A percentile compares a stretch with the other conserved stretches of the same genome.
Evolutionary conservation across 2,797 vertebrate genomes (phyloP).

Genomic region (Chloroceryle inda): DNA sequence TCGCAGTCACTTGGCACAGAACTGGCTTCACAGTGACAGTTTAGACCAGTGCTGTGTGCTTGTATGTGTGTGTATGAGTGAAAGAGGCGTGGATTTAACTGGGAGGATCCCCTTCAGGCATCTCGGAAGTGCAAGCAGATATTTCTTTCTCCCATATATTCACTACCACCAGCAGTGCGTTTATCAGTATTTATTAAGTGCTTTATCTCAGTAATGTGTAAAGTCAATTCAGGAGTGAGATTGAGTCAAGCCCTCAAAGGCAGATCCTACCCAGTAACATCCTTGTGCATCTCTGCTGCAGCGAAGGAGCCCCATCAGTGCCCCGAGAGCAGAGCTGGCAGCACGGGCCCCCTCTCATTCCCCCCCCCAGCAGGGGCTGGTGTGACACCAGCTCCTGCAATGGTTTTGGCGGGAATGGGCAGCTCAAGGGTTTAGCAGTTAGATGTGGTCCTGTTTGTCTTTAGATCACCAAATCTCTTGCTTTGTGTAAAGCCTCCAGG

Average conservation of each 20-base stretch:
- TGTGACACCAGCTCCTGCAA: neutral
- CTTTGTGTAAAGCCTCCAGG: neutral
- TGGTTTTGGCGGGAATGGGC: neutral
- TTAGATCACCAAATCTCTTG: neutral
- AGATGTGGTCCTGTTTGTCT: neutral
- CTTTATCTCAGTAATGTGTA: neutral
- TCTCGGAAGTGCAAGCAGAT: neutral
- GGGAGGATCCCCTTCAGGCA: neutral
- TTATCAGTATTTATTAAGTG: neutral
- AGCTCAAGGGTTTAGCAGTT: neutral
- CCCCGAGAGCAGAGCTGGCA: fast-evolving
- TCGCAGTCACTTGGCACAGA: constrained; percentile 3
- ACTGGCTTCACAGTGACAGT: neutral
- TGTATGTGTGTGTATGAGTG: fast-evolving
- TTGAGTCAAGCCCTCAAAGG: neutral
- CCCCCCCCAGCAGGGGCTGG: neutral
- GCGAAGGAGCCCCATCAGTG: neutral
- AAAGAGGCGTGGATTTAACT: neutral
- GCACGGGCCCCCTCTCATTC: neutral
- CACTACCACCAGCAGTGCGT: neutral
- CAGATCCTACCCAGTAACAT: neutral
- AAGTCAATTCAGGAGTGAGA: neutral
- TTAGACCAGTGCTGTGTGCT: neutral
- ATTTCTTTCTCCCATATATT: neutral
- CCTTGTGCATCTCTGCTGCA: neutral